phyloP scores from a whole-genome alignment of 2,113 vertebrate species.

The Plecotus auritus region DNA sequence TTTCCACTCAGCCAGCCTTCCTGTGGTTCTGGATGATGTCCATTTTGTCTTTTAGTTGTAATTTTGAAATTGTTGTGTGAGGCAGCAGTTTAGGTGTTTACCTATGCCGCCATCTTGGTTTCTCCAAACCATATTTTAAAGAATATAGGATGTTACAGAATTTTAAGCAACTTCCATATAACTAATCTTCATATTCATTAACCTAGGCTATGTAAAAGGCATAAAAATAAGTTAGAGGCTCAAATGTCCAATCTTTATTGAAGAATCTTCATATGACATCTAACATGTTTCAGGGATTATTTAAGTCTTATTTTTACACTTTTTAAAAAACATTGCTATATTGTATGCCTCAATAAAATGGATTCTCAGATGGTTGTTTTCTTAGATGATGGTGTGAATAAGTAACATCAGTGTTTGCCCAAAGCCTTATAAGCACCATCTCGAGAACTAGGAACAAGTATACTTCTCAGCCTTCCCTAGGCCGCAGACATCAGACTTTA shows the following conservation, averaged over 20 bases:
- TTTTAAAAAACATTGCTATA: not conserved
- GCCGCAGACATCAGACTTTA: not conserved
- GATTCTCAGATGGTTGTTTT: not conserved
- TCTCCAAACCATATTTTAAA: not conserved
- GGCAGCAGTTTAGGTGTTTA: too few relatives aligned
- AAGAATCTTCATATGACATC: not conserved
- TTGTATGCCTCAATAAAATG: not conserved
- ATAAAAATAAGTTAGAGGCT: not conserved
- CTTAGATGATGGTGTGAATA: not conserved
- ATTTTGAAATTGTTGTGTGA: too few relatives aligned
- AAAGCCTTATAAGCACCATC: not conserved
- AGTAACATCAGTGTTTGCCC: not conserved
- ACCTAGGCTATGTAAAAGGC: not conserved
- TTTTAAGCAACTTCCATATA: slow-evolving; percentile 21
- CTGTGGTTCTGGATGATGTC: too few relatives aligned
- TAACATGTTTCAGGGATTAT: not conserved
- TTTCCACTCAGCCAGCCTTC: too few relatives aligned
- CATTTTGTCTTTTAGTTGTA: too few relatives aligned
- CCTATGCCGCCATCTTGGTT: too few relatives aligned
- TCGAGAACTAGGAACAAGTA: not conserved
- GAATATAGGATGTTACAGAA: not conserved
- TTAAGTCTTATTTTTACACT: not conserved
- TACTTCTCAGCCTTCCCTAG: not conserved
- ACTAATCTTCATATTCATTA: not conserved
- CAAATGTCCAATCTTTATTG: not conserved